Evolutionary conservation across 2,113 vertebrate genomes (phyloP).

Genomic region (Probosciger aterrimus): DNA sequence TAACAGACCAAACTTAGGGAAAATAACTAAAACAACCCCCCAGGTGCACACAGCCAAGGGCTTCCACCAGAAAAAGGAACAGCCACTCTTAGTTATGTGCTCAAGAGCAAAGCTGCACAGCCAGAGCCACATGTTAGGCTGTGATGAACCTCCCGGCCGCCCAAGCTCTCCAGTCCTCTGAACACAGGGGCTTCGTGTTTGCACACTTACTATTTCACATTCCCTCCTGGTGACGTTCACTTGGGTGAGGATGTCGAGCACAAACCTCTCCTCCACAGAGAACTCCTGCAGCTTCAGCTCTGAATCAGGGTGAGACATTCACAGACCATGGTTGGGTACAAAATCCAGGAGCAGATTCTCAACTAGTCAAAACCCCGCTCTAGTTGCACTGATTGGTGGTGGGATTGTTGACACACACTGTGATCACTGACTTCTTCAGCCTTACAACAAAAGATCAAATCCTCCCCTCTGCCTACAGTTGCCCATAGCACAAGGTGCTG

Average conservation of each 20-base stretch:
- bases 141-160: neutral
- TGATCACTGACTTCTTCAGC: accelerated
- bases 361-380: accelerated
- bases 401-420: accelerated
- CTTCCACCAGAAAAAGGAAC: neutral
- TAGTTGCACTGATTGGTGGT: neutral
- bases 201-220: constrained; percentile 79
- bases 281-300: constrained; percentile 87
- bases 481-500: neutral
- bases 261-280: constrained; percentile 77
- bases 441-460: neutral
- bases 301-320: neutral
- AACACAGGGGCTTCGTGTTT: neutral
- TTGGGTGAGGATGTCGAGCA: constrained; percentile 90
- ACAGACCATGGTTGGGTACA: accelerated
- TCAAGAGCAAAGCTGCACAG: neutral
- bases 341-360: neutral
- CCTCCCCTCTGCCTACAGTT: neutral
- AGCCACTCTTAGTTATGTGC: neutral
- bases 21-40: accelerated
- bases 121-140: accelerated
- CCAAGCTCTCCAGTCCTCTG: neutral
- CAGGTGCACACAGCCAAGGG: too few species aligned
- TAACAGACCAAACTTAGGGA: neutral
- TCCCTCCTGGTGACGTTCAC: constrained; percentile 90